phyloP scores from a whole-genome alignment of 2,888 invertebrate species.

The Epinotia bilunana region DNA sequence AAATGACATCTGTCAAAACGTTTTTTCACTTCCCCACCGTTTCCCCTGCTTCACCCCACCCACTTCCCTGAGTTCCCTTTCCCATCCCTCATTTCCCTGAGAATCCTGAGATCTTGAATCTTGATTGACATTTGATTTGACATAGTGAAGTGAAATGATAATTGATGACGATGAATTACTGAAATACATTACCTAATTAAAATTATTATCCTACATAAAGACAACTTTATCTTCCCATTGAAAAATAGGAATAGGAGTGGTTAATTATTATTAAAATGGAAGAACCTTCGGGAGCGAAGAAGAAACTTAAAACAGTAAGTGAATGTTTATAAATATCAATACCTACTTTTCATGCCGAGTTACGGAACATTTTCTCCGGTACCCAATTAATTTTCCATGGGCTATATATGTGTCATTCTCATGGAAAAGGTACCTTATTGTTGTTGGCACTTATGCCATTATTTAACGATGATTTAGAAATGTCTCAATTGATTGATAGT shows the following conservation, averaged over 20 bases:
- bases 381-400: background rate
- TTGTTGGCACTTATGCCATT: too few relatives aligned
- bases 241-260: conserved; percentile 14
- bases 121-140: background rate
- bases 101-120: background rate
- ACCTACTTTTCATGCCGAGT: conserved; percentile 1
- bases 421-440: too few relatives aligned
- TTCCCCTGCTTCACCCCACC: background rate
- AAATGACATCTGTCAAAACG: conserved; percentile 27
- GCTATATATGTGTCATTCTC: background rate
- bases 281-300: conserved; percentile 74
- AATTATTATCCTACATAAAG: conserved; percentile 22
- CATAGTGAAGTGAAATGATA: background rate
- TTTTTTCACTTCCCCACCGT: background rate
- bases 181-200: background rate
- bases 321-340: conserved; percentile 3
- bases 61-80: background rate
- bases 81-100: too few relatives aligned
- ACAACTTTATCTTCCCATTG: conserved; percentile 9
- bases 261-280: conserved; percentile 60
- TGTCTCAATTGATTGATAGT: too few relatives aligned
- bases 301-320: conserved; percentile 80
- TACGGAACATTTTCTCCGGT: conserved; percentile 1
- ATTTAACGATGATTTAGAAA: too few relatives aligned
- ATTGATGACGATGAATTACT: conserved; percentile 14